phyloP scores from a whole-genome alignment of 64 coral and sea anemone species.

The Pocillopora verrucosa region DNA sequence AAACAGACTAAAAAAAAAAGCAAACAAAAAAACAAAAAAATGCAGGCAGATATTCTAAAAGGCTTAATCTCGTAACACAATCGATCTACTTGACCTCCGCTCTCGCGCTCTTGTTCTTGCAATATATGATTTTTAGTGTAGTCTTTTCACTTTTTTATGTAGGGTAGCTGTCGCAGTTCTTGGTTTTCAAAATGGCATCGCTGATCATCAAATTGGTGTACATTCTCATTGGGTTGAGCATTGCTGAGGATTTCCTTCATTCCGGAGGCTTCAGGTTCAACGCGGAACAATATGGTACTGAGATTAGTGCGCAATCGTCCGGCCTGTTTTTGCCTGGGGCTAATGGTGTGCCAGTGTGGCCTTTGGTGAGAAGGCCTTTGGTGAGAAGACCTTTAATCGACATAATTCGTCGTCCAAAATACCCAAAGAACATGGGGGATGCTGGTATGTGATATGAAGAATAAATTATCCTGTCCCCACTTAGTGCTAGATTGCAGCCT shows the following conservation, averaged over 20 bases:
- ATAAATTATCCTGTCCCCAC: not conserved
- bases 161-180: too few relatives aligned
- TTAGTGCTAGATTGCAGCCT: too few relatives aligned
- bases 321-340: not conserved
- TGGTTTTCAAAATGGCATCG: not conserved
- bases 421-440: not conserved
- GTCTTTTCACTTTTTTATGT: too few relatives aligned
- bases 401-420: too few relatives aligned
- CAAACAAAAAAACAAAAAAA: too few relatives aligned
- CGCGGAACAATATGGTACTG: not conserved
- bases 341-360: not conserved
- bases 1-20: too few relatives aligned
- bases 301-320: not conserved
- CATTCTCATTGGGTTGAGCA: slow-evolving; percentile 1
- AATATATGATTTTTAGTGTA: too few relatives aligned
- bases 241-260: not conserved
- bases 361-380: not conserved
- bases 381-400: too few relatives aligned
- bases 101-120: too few relatives aligned
- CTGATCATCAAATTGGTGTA: not conserved
- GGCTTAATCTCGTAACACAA: too few relatives aligned
- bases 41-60: too few relatives aligned
- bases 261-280: not conserved
- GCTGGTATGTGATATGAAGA: not conserved
- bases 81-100: too few relatives aligned